Conservation (phyloP, 2,888 invertebrate species). For the Pandemis heparana region DNA sequence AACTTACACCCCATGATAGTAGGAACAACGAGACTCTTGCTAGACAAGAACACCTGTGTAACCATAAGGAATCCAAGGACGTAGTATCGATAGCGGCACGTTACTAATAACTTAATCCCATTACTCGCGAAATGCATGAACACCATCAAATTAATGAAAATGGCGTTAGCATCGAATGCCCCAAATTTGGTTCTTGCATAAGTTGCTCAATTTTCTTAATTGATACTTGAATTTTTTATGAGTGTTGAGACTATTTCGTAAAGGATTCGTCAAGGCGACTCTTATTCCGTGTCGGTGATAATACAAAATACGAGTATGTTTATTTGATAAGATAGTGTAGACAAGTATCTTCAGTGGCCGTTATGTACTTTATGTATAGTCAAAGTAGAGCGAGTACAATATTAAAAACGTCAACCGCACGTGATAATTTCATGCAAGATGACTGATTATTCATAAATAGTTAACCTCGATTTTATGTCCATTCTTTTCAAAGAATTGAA, state of each 20-base stretch:
- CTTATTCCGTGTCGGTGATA: slow-evolving; percentile 30
- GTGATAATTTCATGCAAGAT: not conserved
- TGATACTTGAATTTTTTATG: not conserved
- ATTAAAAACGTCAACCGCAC: not conserved
- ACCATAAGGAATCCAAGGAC: not conserved
- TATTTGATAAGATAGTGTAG: slow-evolving; percentile 37
- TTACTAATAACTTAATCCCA: slow-evolving; percentile 42
- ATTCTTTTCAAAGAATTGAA: not conserved
- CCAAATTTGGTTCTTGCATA: slow-evolving; percentile 26
- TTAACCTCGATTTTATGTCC: not conserved
- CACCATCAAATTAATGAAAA: slow-evolving; percentile 46
- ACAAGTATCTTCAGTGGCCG: not conserved
- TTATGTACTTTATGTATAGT: not conserved
- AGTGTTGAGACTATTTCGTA: slow-evolving; percentile 41
- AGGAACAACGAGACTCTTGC: not conserved
- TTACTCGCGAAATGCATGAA: slow-evolving; percentile 45
- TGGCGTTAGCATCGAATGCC: slow-evolving; percentile 43
- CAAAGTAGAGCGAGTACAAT: not conserved
- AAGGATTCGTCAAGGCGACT: slow-evolving; percentile 58
- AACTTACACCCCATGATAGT: slow-evolving; percentile 1
- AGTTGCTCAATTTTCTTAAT: slow-evolving; percentile 19
- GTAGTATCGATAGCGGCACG: slow-evolving; percentile 18
- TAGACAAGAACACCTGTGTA: not conserved
- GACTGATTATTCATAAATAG: not conserved
- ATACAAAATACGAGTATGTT: slow-evolving; percentile 41